phyloP scores from a whole-genome alignment of 2,888 invertebrate genomes.

The Agriopis marginaria region DNA sequence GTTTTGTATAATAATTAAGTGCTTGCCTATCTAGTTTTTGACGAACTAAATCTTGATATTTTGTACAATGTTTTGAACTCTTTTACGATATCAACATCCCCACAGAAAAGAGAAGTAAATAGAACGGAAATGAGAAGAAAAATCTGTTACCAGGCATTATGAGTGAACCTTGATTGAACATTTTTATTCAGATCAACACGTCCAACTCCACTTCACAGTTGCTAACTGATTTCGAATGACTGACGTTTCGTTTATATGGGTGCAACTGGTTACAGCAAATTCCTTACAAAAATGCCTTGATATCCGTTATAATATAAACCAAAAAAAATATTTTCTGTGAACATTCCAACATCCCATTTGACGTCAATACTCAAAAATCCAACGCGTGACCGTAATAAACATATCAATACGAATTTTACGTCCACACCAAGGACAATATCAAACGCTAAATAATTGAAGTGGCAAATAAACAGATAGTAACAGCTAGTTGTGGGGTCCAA shows the following conservation, averaged over 20 bases:
- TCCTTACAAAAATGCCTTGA: too few species aligned
- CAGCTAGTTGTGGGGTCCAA: constrained; percentile 70
- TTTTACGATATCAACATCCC: not conserved
- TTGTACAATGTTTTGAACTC: not conserved
- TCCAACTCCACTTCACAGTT: too few species aligned
- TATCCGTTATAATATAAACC: too few species aligned
- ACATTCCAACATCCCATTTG: constrained; percentile 32
- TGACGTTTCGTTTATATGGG: too few species aligned
- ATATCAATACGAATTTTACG: constrained; percentile 56
- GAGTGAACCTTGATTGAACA: too few species aligned
- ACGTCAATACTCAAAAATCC: constrained; percentile 43
- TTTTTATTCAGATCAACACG: too few species aligned
- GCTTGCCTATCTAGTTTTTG: not conserved
- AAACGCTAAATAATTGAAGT: constrained; percentile 71
- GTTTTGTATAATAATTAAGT: not conserved
- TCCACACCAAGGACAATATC: constrained; percentile 61
- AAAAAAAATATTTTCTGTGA: too few species aligned
- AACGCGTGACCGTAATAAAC: constrained; percentile 53
- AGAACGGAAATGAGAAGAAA: too few species aligned
- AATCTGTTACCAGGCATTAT: too few species aligned
- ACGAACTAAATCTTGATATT: not conserved
- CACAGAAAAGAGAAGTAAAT: too few species aligned
- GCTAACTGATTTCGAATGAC: too few species aligned
- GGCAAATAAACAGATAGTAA: constrained; percentile 73
- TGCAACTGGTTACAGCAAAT: too few species aligned